Conservation (phyloP, 2,888 invertebrate species). For the Odontocerum albicorne region DNA sequence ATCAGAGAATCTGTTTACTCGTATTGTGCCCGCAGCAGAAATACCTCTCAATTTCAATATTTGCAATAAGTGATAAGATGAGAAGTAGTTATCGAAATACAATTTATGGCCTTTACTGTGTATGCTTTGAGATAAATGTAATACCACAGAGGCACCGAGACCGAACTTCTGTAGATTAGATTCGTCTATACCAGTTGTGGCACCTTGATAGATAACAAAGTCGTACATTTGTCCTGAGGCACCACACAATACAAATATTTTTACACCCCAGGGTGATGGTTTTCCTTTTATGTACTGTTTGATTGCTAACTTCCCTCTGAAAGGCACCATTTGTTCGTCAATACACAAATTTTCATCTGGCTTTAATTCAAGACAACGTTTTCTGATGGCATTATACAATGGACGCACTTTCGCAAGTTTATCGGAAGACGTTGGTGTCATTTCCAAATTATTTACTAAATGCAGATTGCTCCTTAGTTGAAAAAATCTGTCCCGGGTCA, state of each 20-base stretch:
- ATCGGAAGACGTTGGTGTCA: neutral
- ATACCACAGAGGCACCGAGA: neutral
- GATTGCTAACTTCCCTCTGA: neutral
- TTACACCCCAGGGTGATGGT: neutral
- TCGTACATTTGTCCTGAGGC: constrained; percentile 3
- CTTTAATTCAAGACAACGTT: neutral
- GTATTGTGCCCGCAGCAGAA: constrained; percentile 32
- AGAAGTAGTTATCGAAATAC: constrained; percentile 38
- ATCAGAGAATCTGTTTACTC: constrained; percentile 34
- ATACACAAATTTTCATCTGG: constrained; percentile 4
- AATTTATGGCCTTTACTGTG: constrained; percentile 27
- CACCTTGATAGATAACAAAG: constrained; percentile 7
- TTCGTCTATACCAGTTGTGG: neutral
- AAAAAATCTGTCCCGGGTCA: constrained; percentile 10
- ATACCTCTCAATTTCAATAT: constrained; percentile 26
- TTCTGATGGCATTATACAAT: neutral
- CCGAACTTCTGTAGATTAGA: neutral
- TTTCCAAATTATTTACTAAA: constrained; percentile 1
- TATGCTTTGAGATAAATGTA: constrained; percentile 15
- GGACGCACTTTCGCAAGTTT: neutral
- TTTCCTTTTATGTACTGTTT: constrained; percentile 5
- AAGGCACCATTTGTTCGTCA: constrained; percentile 5
- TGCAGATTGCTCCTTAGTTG: constrained; percentile 6
- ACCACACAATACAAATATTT: neutral
- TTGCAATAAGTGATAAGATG: constrained; percentile 36